These are phyloP conservation scores for Cyclura pinguis DNA, from an alignment of 2,797 vertebrate species.

Conservation along the genomic window DNA sequence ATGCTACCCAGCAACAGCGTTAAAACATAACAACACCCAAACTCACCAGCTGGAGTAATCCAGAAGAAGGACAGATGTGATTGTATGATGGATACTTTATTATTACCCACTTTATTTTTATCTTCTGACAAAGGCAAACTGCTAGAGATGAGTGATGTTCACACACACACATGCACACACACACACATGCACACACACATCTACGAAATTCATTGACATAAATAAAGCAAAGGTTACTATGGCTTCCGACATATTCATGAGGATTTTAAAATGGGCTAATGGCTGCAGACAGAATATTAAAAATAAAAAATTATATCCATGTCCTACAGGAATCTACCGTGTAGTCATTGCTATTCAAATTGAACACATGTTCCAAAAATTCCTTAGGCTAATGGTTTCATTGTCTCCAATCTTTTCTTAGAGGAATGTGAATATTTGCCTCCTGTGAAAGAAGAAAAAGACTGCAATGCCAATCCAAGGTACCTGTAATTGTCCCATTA, in stretches of 20 bases:
- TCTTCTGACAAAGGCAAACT: slow-evolving; percentile 24
- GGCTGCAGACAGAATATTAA: slow-evolving; percentile 1
- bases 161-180: background rate
- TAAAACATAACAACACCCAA: slow-evolving; percentile 10
- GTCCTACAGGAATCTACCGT: background rate
- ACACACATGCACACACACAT: background rate
- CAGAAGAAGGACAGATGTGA: slow-evolving; percentile 19
- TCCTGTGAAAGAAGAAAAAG: slow-evolving; percentile 84
- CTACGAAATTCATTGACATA: slow-evolving; percentile 1
- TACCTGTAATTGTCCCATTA: slow-evolving; percentile 56
- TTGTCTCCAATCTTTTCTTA: slow-evolving; percentile 62
- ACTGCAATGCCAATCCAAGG: slow-evolving; percentile 78
- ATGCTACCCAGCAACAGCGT: background rate
- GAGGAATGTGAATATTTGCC: slow-evolving; percentile 80
- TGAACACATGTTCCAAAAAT: slow-evolving; percentile 1
- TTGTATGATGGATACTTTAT: slow-evolving; percentile 22
- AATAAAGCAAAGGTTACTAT: slow-evolving; percentile 12
- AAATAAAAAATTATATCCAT: slow-evolving; percentile 26
- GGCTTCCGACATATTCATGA: slow-evolving; percentile 22
- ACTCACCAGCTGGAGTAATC: slow-evolving; percentile 26
- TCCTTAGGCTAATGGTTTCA: slow-evolving; percentile 38
- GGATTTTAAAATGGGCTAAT: slow-evolving; percentile 29
- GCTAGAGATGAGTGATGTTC: background rate
- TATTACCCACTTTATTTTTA: background rate
- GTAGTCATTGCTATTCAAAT: slow-evolving; percentile 25